Percentiles rank a stretch among this genome's conserved stretches.
phyloP scores from a whole-genome alignment of 2,888 invertebrate species.

The Pharmacophagus antenor region DNA sequence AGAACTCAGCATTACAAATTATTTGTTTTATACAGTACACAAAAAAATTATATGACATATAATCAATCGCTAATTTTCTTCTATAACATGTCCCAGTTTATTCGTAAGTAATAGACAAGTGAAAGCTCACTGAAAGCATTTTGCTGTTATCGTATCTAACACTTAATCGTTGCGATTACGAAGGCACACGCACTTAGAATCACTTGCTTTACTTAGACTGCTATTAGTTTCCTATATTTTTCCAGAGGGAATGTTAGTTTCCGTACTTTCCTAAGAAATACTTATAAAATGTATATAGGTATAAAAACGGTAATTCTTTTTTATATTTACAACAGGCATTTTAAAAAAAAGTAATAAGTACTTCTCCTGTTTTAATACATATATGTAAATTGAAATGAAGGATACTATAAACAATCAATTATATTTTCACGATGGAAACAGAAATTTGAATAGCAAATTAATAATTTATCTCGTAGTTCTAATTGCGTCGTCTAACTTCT shows the following conservation, averaged over 20 bases:
- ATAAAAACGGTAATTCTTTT: too few species aligned
- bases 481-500: not conserved
- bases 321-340: too few species aligned
- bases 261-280: not conserved
- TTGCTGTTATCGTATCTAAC: slow-evolving; percentile 3
- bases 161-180: not conserved
- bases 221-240: not conserved
- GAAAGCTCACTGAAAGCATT: slow-evolving; percentile 16
- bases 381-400: too few species aligned
- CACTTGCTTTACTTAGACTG: not conserved
- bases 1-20: too few species aligned
- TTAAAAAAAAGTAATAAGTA: too few species aligned
- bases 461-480: not conserved
- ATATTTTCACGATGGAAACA: not conserved
- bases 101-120: slow-evolving; percentile 1
- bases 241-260: not conserved
- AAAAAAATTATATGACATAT: not conserved
- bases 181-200: not conserved
- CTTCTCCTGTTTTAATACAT: too few species aligned
- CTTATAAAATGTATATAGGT: too few species aligned
- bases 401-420: not conserved
- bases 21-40: too few species aligned
- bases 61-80: not conserved
- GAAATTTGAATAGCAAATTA: not conserved
- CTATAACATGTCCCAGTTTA: not conserved